Conservation (phyloP, 2,797 vertebrate genomes). For the Sandelia bainsii region DNA sequence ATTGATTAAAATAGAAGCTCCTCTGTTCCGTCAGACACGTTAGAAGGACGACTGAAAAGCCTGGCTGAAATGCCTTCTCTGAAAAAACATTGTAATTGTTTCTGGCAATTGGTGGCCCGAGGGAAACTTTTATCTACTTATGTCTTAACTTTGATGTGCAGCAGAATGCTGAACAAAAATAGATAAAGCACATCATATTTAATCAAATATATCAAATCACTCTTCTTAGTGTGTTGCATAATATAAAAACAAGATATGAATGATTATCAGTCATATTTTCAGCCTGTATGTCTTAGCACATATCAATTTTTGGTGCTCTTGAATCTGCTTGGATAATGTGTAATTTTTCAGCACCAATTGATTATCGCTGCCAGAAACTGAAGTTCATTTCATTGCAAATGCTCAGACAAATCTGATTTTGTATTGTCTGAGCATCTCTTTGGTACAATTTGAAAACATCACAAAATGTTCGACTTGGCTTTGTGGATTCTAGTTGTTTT, state of each 20-base stretch:
- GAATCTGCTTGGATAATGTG: slow-evolving; percentile 17
- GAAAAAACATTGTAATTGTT: neutral
- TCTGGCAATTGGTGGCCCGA: slow-evolving; percentile 7
- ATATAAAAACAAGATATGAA: slow-evolving; percentile 24
- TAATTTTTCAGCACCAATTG: slow-evolving; percentile 24
- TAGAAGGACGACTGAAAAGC: neutral
- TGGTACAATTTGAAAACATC: neutral
- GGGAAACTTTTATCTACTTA: slow-evolving; percentile 34
- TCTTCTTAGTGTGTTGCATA: slow-evolving; percentile 1
- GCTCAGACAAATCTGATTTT: slow-evolving; percentile 36
- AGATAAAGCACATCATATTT: slow-evolving; percentile 6
- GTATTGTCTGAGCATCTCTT: slow-evolving; percentile 2
- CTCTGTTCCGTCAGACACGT: neutral
- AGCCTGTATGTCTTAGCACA: slow-evolving; percentile 4
- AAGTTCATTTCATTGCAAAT: slow-evolving; percentile 37
- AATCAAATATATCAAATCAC: neutral
- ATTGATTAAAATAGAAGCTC: neutral
- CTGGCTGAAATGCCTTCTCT: neutral
- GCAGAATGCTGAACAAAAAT: slow-evolving; percentile 17
- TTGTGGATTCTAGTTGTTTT: neutral
- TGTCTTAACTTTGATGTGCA: slow-evolving; percentile 39
- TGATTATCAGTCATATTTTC: slow-evolving; percentile 29
- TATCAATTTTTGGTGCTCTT: slow-evolving; percentile 4
- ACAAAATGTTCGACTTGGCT: neutral
- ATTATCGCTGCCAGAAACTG: slow-evolving; percentile 28